phyloP scores from a whole-genome alignment of 1,140 invertebrate species.

The Ditylenchus dipsaci region DNA sequence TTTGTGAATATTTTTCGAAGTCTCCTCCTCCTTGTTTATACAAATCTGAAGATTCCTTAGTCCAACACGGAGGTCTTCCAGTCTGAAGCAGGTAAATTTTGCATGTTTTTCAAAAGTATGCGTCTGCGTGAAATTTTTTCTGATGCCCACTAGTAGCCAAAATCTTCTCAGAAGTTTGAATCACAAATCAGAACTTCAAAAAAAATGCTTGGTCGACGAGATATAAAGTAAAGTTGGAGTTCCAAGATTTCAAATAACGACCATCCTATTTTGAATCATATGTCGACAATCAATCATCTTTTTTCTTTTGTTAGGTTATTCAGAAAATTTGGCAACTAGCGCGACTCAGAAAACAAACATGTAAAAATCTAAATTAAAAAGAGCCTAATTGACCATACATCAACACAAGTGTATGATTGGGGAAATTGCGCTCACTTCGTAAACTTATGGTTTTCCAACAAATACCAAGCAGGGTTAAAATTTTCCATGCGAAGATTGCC shows the following conservation, averaged over 20 bases:
- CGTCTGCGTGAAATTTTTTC: not conserved
- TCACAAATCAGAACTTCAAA: too few relatives aligned
- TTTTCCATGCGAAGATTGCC: constrained; percentile 85
- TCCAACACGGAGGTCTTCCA: constrained; percentile 46
- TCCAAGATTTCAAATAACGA: too few relatives aligned
- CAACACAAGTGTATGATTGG: not conserved
- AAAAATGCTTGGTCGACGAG: too few relatives aligned
- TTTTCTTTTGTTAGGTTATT: too few relatives aligned
- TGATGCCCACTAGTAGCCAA: not conserved
- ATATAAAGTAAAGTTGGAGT: too few relatives aligned
- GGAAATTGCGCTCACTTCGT: constrained; percentile 34
- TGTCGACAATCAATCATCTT: too few relatives aligned
- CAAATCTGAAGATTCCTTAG: constrained; percentile 46
- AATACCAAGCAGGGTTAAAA: constrained; percentile 89
- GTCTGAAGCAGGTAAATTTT: constrained; percentile 31
- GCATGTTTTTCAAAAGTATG: not conserved
- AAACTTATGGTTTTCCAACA: constrained; percentile 84
- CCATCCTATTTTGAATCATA: too few relatives aligned
- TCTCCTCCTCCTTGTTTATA: constrained; percentile 43
- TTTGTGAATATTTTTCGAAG: constrained; percentile 55
- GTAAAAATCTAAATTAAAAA: too few relatives aligned
- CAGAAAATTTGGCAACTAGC: too few relatives aligned
- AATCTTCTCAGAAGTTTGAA: not conserved
- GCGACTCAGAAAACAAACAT: too few relatives aligned
- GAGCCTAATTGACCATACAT: too few relatives aligned